These are phyloP conservation scores for Andrena praecox DNA, from an alignment of 2,888 invertebrate genomes.

Conservation along the genomic window DNA sequence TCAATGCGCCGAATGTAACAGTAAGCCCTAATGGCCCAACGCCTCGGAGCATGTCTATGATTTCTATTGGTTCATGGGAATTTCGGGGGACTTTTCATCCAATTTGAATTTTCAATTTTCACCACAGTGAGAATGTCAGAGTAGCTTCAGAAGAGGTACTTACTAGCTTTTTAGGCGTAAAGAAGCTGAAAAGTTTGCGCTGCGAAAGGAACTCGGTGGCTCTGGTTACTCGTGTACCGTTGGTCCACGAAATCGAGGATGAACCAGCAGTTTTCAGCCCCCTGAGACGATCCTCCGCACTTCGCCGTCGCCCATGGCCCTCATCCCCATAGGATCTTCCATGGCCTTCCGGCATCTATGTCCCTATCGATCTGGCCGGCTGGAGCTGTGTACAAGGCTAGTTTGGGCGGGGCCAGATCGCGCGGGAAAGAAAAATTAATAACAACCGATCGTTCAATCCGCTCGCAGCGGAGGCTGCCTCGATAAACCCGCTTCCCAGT, in stretches of 20 bases:
- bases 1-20: no score
- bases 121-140: no score
- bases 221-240: neutral
- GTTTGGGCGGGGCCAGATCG: conserved; percentile 65
- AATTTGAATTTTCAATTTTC: no score
- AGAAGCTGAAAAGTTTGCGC: conserved; percentile 2
- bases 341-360: conserved; percentile 66
- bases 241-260: conserved; percentile 34
- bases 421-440: conserved; percentile 55
- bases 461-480: neutral
- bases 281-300: conserved; percentile 20
- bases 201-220: conserved; percentile 12
- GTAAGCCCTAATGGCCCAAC: no score
- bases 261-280: conserved; percentile 37
- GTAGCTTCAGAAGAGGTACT: no score
- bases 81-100: no score
- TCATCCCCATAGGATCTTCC: conserved; percentile 65
- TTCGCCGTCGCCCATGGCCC: conserved; percentile 13
- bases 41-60: no score
- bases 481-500: neutral
- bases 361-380: conserved; percentile 70
- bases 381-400: conserved; percentile 52
- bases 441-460: conserved; percentile 36
- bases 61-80: no score
- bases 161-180: neutral